phyloP scores from a whole-genome alignment of 2,888 invertebrate species.

The Drosophila nr. medialis region DNA sequence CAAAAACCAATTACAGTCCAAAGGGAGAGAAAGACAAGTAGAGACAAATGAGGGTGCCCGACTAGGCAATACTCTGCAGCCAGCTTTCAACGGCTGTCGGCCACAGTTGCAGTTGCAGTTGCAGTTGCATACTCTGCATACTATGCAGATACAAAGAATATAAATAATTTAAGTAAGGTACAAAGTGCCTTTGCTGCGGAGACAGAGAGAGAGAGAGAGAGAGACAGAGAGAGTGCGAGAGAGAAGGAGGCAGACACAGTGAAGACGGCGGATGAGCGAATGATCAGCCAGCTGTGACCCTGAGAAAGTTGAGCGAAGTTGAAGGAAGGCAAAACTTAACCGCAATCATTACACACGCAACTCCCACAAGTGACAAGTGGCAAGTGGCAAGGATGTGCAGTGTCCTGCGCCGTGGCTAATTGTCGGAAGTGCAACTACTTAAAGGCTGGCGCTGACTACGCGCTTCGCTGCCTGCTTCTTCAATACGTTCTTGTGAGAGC shows the following conservation, averaged over 20 bases:
- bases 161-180: no score
- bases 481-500: background rate
- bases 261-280: background rate
- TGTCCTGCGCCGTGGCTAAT: conserved; percentile 55
- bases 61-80: background rate
- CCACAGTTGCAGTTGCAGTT: background rate
- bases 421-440: conserved; percentile 72
- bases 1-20: conserved; percentile 27
- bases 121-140: background rate
- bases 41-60: background rate
- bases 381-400: conserved; percentile 21
- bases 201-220: background rate
- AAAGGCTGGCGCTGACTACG: conserved; percentile 50
- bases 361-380: conserved; percentile 53
- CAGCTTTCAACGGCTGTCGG: background rate
- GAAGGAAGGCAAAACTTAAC: conserved; percentile 36
- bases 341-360: conserved; percentile 73
- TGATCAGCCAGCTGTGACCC: conserved; percentile 71
- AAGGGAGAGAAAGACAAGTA: background rate
- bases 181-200: no score
- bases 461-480: conserved; percentile 58
- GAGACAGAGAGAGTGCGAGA: background rate
- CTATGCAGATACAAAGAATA: background rate
- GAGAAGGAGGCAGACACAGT: background rate
- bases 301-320: conserved; percentile 60